Percentiles rank a stretch among this genome's conserved stretches.
Evolutionary conservation across 2,888 invertebrate genomes (phyloP).

Genomic region (Eristalis tenax): DNA sequence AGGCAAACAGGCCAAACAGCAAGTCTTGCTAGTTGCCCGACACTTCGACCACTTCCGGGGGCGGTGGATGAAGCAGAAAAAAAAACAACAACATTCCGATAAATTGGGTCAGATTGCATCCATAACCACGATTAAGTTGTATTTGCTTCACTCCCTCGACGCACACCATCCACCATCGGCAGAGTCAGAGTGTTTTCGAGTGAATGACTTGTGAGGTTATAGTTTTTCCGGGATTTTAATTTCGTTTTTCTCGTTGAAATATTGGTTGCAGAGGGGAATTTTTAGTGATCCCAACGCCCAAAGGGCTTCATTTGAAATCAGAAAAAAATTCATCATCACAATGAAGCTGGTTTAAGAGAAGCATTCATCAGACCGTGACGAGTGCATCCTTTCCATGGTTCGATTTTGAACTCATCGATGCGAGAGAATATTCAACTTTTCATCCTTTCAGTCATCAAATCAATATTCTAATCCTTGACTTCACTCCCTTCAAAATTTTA

Average conservation of each 20-base stretch:
- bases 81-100: not conserved
- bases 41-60: not conserved
- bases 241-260: not conserved
- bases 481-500: not conserved
- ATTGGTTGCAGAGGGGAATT: not conserved
- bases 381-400: not conserved
- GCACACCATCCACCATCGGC: no score
- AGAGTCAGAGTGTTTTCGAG: not conserved
- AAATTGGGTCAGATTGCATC: not conserved
- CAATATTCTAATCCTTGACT: slow-evolving; percentile 39
- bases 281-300: no score
- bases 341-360: no score
- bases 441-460: slow-evolving; percentile 13
- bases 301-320: no score
- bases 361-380: not conserved
- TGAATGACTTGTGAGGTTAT: not conserved
- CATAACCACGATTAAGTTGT: not conserved
- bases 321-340: no score
- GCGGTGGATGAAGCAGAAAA: not conserved
- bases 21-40: not conserved
- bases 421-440: slow-evolving; percentile 1
- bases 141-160: not conserved
- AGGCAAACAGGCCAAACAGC: not conserved
- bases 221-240: not conserved
- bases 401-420: not conserved